phyloP scores from a whole-genome alignment of 2,888 invertebrate species.

The Papilio elwesi region DNA sequence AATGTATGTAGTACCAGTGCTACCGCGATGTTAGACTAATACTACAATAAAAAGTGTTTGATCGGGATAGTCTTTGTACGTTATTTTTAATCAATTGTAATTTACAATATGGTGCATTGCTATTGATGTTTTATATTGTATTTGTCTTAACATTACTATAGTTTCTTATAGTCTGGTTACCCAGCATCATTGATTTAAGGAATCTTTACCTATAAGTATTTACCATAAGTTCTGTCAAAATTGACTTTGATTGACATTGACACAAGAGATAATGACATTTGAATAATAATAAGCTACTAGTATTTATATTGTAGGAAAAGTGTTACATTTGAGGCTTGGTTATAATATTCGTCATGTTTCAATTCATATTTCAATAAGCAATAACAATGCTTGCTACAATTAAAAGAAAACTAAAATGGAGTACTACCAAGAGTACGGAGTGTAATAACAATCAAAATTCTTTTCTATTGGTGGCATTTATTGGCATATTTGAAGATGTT shows the following conservation, averaged over 20 bases:
- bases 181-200: too few relatives aligned
- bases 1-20: too few relatives aligned
- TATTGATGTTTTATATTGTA: too few relatives aligned
- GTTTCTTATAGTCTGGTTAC: too few relatives aligned
- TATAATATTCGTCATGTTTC: constrained; percentile 7
- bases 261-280: background rate
- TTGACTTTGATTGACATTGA: background rate
- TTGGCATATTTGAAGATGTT: constrained; percentile 72
- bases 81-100: too few relatives aligned
- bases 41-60: too few relatives aligned
- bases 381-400: constrained; percentile 64
- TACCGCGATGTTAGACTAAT: too few relatives aligned
- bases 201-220: too few relatives aligned
- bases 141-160: too few relatives aligned
- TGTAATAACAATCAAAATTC: constrained; percentile 59
- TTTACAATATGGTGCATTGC: too few relatives aligned
- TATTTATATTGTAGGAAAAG: background rate
- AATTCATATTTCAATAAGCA: constrained; percentile 9
- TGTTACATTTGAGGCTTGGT: background rate
- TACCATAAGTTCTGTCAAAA: background rate
- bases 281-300: constrained; percentile 8
- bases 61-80: too few relatives aligned
- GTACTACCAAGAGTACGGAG: constrained; percentile 56
- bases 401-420: constrained; percentile 66
- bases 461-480: constrained; percentile 60